Evolutionary conservation across 1,140 invertebrate species (phyloP).

Genomic region (Tetragnatha versicolor): DNA sequence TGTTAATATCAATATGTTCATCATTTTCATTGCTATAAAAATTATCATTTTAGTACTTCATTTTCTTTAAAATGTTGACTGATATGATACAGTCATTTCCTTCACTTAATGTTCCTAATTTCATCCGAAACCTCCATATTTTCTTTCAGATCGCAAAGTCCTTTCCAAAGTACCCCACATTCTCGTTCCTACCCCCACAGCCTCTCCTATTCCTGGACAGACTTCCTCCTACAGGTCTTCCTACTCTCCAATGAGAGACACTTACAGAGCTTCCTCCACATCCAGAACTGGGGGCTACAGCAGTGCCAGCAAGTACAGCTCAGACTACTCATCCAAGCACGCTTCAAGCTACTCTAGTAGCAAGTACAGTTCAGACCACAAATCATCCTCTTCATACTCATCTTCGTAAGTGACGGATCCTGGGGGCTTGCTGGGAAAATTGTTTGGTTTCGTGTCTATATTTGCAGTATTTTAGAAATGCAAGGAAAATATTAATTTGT

Average conservation of each 20-base stretch:
- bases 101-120: too few species aligned
- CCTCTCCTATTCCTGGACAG: slow-evolving; percentile 39
- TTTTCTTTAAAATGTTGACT: too few species aligned
- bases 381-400: slow-evolving; percentile 31
- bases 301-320: slow-evolving; percentile 26
- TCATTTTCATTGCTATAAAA: too few species aligned
- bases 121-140: too few species aligned
- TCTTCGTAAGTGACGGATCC: slow-evolving; percentile 14
- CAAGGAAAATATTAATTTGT: too few species aligned
- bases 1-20: too few species aligned
- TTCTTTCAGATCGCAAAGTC: slow-evolving; percentile 25
- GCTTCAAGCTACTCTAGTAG: slow-evolving; percentile 45
- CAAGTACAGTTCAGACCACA: slow-evolving; percentile 43
- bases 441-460: too few species aligned
- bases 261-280: slow-evolving; percentile 21
- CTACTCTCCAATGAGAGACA: slow-evolving; percentile 48
- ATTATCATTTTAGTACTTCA: too few species aligned
- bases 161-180: slow-evolving; percentile 31
- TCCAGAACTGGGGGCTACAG: background rate
- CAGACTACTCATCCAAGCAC: slow-evolving; percentile 47
- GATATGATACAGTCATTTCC: too few species aligned
- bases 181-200: slow-evolving; percentile 20
- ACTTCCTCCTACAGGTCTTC: slow-evolving; percentile 30
- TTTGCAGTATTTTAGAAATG: too few species aligned
- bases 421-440: too few species aligned